These are phyloP conservation scores for Acrobasis consociella DNA, from an alignment of 2,888 invertebrate species.

Conservation along the genomic window DNA sequence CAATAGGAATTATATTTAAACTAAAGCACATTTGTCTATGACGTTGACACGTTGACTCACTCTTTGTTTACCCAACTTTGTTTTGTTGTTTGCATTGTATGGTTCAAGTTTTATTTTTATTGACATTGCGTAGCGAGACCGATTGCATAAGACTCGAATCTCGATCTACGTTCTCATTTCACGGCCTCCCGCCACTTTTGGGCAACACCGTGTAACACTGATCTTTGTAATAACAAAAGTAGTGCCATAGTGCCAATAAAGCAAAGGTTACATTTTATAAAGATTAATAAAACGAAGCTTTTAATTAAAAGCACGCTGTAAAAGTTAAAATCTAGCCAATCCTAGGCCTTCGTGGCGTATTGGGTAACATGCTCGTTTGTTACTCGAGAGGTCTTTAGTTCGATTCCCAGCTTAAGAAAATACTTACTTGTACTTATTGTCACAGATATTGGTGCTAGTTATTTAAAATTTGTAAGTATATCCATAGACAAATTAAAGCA, in stretches of 20 bases:
- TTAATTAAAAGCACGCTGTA: neutral
- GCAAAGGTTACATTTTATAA: neutral
- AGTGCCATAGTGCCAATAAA: neutral
- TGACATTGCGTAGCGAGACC: slow-evolving; percentile 6
- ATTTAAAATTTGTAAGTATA: too few species aligned
- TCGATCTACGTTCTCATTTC: slow-evolving; percentile 4
- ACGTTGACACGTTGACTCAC: neutral
- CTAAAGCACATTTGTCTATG: neutral
- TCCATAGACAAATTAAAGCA: too few species aligned
- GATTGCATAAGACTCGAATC: slow-evolving; percentile 4
- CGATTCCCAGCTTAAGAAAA: too few species aligned
- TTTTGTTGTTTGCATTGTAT: neutral
- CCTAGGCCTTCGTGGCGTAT: too few species aligned
- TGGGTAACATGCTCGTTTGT: too few species aligned
- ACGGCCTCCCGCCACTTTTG: slow-evolving; percentile 9
- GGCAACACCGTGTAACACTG: slow-evolving; percentile 1
- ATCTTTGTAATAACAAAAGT: neutral
- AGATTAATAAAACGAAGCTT: neutral
- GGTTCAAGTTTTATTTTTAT: slow-evolving; percentile 7
- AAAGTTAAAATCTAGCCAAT: too few species aligned
- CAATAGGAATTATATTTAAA: too few species aligned
- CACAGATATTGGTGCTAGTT: too few species aligned
- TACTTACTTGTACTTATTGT: too few species aligned
- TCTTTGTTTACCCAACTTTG: slow-evolving; percentile 9
- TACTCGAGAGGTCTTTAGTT: too few species aligned